Evolutionary conservation across 2,113 vertebrate genomes (phyloP).

Genomic region (Philantomba maxwellii): DNA sequence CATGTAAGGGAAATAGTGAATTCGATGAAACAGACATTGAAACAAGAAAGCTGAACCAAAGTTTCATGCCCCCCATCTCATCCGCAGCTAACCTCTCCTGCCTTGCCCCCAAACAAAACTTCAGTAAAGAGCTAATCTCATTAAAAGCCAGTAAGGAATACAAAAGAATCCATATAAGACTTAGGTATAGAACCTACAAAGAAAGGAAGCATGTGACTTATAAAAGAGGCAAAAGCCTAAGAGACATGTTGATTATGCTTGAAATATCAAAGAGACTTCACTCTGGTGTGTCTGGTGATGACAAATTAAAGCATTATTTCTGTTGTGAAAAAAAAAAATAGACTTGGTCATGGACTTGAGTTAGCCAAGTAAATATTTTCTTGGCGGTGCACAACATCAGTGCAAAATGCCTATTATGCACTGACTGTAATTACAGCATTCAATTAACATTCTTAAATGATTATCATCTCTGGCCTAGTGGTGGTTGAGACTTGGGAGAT

Average conservation of each 20-base stretch:
- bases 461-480: constrained; percentile 55
- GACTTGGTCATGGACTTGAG: constrained; percentile 64
- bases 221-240: background rate
- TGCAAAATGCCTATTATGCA: constrained; percentile 70
- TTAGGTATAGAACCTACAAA: constrained; percentile 8
- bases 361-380: constrained; percentile 74
- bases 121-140: background rate
- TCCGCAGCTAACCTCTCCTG: background rate
- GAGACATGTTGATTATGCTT: constrained; percentile 47
- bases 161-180: background rate
- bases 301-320: constrained; percentile 67
- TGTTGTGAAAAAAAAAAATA: constrained; percentile 51
- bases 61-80: background rate
- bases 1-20: background rate
- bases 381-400: constrained; percentile 60
- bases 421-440: constrained; percentile 67
- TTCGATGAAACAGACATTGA: background rate
- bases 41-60: background rate
- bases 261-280: constrained; percentile 50
- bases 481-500: constrained; percentile 42
- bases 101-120: background rate
- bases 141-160: constrained; percentile 14
- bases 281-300: constrained; percentile 51
- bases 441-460: constrained; percentile 71
- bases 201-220: constrained; percentile 10